Base-by-base conservation (phyloP, 2,113 vertebrate species). In the Eurystomus gularis region DNA sequence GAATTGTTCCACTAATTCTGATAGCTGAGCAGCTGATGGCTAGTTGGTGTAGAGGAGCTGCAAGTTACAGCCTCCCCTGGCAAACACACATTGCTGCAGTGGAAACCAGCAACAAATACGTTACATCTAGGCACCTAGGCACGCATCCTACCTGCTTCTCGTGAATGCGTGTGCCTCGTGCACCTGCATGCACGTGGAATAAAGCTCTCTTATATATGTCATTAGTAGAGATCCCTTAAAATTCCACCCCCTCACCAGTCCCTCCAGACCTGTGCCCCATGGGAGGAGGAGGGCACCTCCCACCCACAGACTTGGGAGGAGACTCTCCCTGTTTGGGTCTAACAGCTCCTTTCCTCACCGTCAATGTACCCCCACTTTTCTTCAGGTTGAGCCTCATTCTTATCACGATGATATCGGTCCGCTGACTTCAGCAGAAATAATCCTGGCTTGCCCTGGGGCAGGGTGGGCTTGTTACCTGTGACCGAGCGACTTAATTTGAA, bases 1-100 rank as follows among this genome's bases (percentile, higher is more conserved):
- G 93, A 94, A 93, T 71, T 95, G 83, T 88, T 97, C 54, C 75
- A 92, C 87, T 97, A 86, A 93, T 94, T 86, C 86, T 81, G 44
- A 70, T 79, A 82, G 83, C 95, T 75, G 82, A 95, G 83, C 90
- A 95, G 88, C 82, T 94, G 95, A 97, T 6, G 65, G 82, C 85
- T 90, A 82, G 86, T 65, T 60, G 42, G 42, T 52, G 24, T 28
- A 60, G 4, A 13, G 39, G 82, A 93, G 51, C 80, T 87, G 62
- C 44, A 60, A 93, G 84, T 89, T 86, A 44, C 28, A 94, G 84
- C 71, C 70, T 93, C 64, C 86, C 62, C 72, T 29, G 46, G 37
- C 37, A 73, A 86, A 85, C 46, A 21, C 60, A 31, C 5, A 0
- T 5, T 65, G 82, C 61, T 69, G 93, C 86, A 68, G 31, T 55